Evolutionary conservation across 2,797 vertebrate genomes (phyloP).

Genomic region (Discoglossus pictus): DNA sequence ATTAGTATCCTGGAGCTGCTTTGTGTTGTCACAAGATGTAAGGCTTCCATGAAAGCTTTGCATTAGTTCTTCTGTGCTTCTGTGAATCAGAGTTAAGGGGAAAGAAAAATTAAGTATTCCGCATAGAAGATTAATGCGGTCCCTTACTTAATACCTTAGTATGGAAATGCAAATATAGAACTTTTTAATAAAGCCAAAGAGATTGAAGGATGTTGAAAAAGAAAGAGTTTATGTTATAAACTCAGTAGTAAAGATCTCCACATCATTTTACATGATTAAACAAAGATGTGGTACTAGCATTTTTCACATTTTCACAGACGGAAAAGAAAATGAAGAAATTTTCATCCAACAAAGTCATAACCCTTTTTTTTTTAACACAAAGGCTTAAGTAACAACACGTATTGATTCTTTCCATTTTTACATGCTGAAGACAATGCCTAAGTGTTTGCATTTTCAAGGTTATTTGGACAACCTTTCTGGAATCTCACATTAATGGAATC

Average conservation of each 20-base stretch:
- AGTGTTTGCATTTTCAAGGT: slow-evolving; percentile 37
- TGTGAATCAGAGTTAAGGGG: slow-evolving; percentile 59
- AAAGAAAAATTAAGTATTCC: slow-evolving; percentile 61
- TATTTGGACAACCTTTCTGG: slow-evolving; percentile 18
- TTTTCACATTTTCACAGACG: slow-evolving; percentile 2
- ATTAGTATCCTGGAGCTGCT: slow-evolving; percentile 58
- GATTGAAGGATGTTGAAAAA: slow-evolving; percentile 53
- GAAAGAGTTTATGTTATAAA: slow-evolving; percentile 48
- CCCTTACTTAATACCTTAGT: slow-evolving; percentile 56
- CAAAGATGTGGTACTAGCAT: slow-evolving; percentile 12
- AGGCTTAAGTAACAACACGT: slow-evolving; percentile 18
- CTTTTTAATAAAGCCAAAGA: slow-evolving; percentile 54
- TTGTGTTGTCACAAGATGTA: slow-evolving; percentile 63
- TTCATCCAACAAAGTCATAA: slow-evolving; percentile 34
- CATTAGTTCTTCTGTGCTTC: slow-evolving; percentile 57
- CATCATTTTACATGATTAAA: slow-evolving; percentile 30
- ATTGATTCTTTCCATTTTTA: slow-evolving; percentile 25
- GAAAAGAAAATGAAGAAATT: not conserved
- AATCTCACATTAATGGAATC: slow-evolving; percentile 20
- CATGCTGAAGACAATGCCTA: slow-evolving; percentile 12
- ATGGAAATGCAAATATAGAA: slow-evolving; percentile 57
- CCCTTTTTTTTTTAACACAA: not conserved
- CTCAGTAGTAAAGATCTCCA: slow-evolving; percentile 26
- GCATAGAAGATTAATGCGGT: slow-evolving; percentile 54
- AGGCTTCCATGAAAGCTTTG: slow-evolving; percentile 57